Conservation (phyloP, 2,888 invertebrate genomes). For the Norana najaformis region DNA sequence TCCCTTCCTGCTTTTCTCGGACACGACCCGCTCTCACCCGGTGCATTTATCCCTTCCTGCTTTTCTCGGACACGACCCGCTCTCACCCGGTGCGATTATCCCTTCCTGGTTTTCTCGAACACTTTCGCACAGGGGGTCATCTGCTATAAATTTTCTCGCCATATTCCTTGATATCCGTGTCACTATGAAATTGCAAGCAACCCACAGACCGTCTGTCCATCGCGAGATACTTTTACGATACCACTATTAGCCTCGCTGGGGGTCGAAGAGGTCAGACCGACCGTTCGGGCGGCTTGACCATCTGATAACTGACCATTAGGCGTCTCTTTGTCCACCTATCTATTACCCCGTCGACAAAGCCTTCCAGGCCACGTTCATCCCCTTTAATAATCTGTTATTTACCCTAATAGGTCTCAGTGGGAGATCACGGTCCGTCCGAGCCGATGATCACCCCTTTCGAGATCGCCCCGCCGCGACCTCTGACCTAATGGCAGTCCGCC, state of each 20-base stretch:
- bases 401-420: slow-evolving; percentile 20
- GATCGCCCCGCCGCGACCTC: not conserved
- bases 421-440: not conserved
- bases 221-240: not conserved
- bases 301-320: slow-evolving; percentile 25
- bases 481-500: slow-evolving; percentile 27
- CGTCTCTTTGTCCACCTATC: slow-evolving; percentile 19
- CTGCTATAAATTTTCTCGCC: not conserved
- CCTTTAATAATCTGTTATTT: slow-evolving; percentile 27
- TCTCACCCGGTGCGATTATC: no score
- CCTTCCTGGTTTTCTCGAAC: not conserved
- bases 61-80: no score
- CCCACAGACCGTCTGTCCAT: not conserved
- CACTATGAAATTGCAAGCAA: not conserved
- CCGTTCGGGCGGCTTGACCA: not conserved
- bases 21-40: no score
- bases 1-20: no score
- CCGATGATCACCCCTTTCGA: not conserved
- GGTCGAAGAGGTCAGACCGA: slow-evolving; percentile 10
- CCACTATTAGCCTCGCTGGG: not conserved
- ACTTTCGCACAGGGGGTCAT: not conserved
- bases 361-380: not conserved
- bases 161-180: not conserved
- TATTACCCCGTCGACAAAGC: not conserved
- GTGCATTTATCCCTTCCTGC: no score